Conservation (phyloP, 2,113 vertebrate genomes). For the Erinaceus europaeus region DNA sequence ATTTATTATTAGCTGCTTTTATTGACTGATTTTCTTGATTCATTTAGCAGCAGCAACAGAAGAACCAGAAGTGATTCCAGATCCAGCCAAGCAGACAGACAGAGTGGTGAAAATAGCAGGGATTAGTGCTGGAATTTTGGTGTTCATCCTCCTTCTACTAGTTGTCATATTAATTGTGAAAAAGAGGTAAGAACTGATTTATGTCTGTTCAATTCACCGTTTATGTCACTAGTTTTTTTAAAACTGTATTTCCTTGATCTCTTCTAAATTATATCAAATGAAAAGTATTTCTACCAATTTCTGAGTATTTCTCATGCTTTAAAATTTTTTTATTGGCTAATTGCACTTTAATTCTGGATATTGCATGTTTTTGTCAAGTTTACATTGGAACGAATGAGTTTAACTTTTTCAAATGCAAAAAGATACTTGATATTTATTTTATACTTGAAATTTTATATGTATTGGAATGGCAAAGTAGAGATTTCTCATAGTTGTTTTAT, state of each 20-base stretch:
- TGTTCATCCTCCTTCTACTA: slow-evolving; percentile 95
- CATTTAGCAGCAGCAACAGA: slow-evolving; percentile 92
- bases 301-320: slow-evolving; percentile 29
- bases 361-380: neutral
- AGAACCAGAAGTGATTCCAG: slow-evolving; percentile 97
- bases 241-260: neutral
- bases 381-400: neutral
- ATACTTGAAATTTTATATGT: neutral
- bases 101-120: slow-evolving; percentile 98
- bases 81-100: slow-evolving; percentile 96
- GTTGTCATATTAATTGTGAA: slow-evolving; percentile 95
- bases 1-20: slow-evolving; percentile 46
- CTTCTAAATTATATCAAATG: neutral
- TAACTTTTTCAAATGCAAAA: slow-evolving; percentile 23
- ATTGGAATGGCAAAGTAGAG: neutral
- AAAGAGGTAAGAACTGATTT: slow-evolving; percentile 90
- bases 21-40: slow-evolving; percentile 69
- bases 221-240: neutral
- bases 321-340: slow-evolving; percentile 25
- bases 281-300: neutral
- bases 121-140: slow-evolving; percentile 95
- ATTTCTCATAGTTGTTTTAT: slow-evolving; percentile 1
- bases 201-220: neutral
- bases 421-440: neutral
- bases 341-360: slow-evolving; percentile 1